Conservation (phyloP, 2,888 invertebrate species). For the Steinernema hermaphroditum region DNA sequence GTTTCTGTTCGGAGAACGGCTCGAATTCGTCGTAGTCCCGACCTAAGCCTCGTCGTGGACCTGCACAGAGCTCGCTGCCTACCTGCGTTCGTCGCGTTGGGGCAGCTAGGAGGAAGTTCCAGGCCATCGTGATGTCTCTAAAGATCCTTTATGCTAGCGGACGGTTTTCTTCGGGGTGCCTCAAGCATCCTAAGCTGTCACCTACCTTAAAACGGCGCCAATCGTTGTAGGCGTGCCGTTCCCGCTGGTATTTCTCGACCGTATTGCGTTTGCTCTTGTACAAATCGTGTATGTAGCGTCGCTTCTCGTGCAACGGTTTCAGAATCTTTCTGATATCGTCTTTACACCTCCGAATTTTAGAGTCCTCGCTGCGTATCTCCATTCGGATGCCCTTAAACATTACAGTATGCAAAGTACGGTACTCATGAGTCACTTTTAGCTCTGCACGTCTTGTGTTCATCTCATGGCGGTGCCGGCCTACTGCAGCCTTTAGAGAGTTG, state of each 20-base stretch:
- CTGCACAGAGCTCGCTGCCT: neutral
- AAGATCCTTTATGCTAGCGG: too few relatives aligned
- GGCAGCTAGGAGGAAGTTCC: neutral
- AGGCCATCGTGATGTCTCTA: neutral
- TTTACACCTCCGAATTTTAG: too few relatives aligned
- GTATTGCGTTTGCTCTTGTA: neutral
- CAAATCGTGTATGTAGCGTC: neutral
- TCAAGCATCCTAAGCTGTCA: neutral
- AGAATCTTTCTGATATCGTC: neutral
- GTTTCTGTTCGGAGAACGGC: conserved; percentile 57
- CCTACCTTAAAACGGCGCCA: neutral
- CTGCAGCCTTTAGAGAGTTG: too few relatives aligned
- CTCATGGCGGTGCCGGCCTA: too few relatives aligned
- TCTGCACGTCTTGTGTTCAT: too few relatives aligned
- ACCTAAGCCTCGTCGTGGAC: neutral
- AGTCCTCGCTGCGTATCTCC: too few relatives aligned
- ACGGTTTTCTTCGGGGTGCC: too few relatives aligned
- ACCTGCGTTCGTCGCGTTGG: neutral
- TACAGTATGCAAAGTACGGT: too few relatives aligned
- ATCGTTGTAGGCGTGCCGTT: neutral
- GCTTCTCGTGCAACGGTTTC: neutral
- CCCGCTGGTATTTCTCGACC: conserved; percentile 4
- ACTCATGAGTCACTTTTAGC: too few relatives aligned
- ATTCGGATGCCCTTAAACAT: too few relatives aligned
- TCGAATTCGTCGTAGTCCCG: conserved; percentile 50